Base-by-base conservation (phyloP, 2,797 vertebrate species). In the Karalla daura region DNA sequence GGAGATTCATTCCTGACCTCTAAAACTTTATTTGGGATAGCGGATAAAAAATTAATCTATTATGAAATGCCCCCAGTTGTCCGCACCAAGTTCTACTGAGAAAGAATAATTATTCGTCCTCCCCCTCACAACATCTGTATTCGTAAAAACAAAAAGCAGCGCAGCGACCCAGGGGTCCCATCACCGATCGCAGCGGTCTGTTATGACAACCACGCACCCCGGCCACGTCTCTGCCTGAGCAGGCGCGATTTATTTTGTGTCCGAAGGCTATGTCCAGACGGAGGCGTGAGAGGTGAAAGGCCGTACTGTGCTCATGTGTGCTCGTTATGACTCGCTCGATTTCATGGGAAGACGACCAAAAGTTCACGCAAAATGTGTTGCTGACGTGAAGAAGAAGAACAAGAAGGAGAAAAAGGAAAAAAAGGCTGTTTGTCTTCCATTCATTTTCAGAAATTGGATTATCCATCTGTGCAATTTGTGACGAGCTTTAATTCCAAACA, bases 61-160 rank as follows among this genome's bases (percentile, higher is more conserved):
- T 35, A 23, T 37, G 32, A 79, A 78, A 41, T 7, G 14, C 58
- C 69, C n/a, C 18, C 41, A 55, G 51, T 78, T 32, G 44, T 41
- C 5, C 53, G 41, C 20, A 52, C 50, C 67, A 51, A 33, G 21
- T 76, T 54, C 21, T 18, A 50, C 53, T 51, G 36, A 44, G n/a
- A 32, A 15, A 40, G 46, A 70, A 39, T 40, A 40, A 37, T 65
- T 30, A 30, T 10, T 33, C 37, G 52, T 74, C 59, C 63, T 62
- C 79, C 75, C 54, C 67, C 68, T 79, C 78, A 74, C 17, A 62
- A 78, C 71, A 74, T 69, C 66, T 77, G 56, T 44, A 33, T 35
- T 25, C 36, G 35, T 13, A 59, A 59, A 50, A 76, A n/a, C n/a
- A n/a, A 73, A 47, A 45, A 73, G 69, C 69, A 37, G 11, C 23